Evolutionary conservation across 2,888 invertebrate genomes (phyloP).

Genomic region (Eledona agricola): DNA sequence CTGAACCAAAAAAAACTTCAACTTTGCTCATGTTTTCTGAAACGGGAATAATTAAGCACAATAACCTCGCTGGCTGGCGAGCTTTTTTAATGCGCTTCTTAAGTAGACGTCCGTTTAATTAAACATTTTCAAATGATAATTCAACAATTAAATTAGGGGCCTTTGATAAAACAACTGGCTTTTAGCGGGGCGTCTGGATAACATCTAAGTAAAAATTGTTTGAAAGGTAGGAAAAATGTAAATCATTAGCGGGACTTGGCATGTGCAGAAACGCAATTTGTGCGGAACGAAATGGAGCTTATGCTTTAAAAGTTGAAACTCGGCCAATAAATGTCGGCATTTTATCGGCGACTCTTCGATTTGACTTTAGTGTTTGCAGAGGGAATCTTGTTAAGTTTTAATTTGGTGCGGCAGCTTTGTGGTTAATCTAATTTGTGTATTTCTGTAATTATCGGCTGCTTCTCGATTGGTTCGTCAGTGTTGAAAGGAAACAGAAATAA

Average conservation of each 20-base stretch:
- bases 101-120: constrained; percentile 3
- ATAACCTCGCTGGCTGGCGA: not conserved
- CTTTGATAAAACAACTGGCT: not conserved
- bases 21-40: not conserved
- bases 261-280: constrained; percentile 4
- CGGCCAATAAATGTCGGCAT: not conserved
- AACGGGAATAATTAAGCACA: not conserved
- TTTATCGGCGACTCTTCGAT: constrained; percentile 3
- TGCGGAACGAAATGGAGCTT: not conserved
- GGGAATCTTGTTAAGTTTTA: constrained; percentile 29
- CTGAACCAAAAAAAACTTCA: not conserved
- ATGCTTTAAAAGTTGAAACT: not conserved
- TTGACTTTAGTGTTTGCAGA: not conserved
- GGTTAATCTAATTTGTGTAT: constrained; percentile 18
- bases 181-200: constrained; percentile 1
- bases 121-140: constrained; percentile 5
- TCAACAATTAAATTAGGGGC: constrained; percentile 1
- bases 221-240: not conserved
- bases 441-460: constrained; percentile 21
- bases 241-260: constrained; percentile 2
- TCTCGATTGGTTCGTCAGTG: constrained; percentile 29
- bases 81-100: not conserved
- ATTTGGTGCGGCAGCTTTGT: constrained; percentile 16
- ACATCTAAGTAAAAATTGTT: constrained; percentile 2
- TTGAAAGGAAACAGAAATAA: constrained; percentile 19